Conservation (phyloP, 2,797 vertebrate species). For the Hippoglossus hippoglossus region DNA sequence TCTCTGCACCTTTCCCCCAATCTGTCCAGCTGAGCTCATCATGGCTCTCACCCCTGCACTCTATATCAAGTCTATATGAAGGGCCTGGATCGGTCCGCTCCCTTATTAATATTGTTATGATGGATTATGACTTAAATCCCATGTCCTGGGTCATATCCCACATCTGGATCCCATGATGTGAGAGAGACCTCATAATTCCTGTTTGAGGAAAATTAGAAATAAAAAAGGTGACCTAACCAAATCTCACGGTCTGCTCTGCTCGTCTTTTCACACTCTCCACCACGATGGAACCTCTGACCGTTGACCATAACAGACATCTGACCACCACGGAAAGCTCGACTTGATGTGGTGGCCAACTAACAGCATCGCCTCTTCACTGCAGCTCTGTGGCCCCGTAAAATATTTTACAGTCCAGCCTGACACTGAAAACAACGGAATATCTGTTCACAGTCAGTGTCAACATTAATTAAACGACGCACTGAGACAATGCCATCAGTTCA, state of each 20-base stretch:
- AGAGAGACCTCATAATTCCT: slow-evolving; percentile 57
- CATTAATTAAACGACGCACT: slow-evolving; percentile 49
- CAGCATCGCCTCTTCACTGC: slow-evolving; percentile 51
- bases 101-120: slow-evolving; percentile 64
- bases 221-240: slow-evolving; percentile 54
- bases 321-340: slow-evolving; percentile 58
- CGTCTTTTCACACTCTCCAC: slow-evolving; percentile 50
- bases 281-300: slow-evolving; percentile 56
- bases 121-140: slow-evolving; percentile 57
- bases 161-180: slow-evolving; percentile 68
- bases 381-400: slow-evolving; percentile 63
- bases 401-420: slow-evolving; percentile 55
- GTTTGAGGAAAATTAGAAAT: slow-evolving; percentile 53
- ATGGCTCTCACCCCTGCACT: slow-evolving; percentile 16
- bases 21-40: slow-evolving; percentile 47
- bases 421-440: slow-evolving; percentile 66
- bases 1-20: slow-evolving; percentile 57
- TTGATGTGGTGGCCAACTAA: slow-evolving; percentile 73
- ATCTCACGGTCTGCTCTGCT: slow-evolving; percentile 18
- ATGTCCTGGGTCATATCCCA: slow-evolving; percentile 53
- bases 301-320: slow-evolving; percentile 45
- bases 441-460: slow-evolving; percentile 48
- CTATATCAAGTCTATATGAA: slow-evolving; percentile 32
- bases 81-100: slow-evolving; percentile 40
- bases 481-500: slow-evolving; percentile 55